phyloP scores from a whole-genome alignment of 2,888 invertebrate genomes.

The Himalopsyche japonica region DNA sequence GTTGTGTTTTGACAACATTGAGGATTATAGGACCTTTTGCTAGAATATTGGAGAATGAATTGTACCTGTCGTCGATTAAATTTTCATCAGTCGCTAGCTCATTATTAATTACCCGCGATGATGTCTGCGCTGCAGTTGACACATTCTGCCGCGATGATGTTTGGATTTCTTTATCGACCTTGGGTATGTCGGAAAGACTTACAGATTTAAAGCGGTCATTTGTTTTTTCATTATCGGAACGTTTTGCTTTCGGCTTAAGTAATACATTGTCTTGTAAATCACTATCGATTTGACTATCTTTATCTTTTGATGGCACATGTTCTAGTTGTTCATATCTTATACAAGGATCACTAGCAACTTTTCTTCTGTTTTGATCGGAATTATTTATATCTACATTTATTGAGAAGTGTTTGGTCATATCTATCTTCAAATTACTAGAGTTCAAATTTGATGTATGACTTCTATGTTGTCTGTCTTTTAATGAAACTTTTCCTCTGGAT shows the following conservation, averaged over 20 bases:
- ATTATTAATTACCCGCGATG: neutral
- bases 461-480: conserved; percentile 38
- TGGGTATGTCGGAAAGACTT: neutral
- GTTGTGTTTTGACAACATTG: conserved; percentile 23
- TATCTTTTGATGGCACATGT: neutral
- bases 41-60: conserved; percentile 6
- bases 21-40: conserved; percentile 15
- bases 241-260: neutral
- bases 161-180: conserved; percentile 34
- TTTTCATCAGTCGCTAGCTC: neutral
- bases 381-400: conserved; percentile 47
- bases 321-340: neutral
- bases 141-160: conserved; percentile 16
- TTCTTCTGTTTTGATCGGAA: neutral
- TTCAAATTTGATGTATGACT: neutral
- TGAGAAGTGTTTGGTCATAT: conserved; percentile 56
- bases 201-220: neutral
- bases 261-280: neutral
- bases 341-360: neutral
- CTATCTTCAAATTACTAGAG: conserved; percentile 52
- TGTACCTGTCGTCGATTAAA: neutral
- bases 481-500: neutral
- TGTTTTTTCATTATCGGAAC: neutral
- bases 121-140: conserved; percentile 26
- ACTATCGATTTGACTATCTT: neutral